These are phyloP conservation scores for Cuculus canorus DNA, from an alignment of 2,797 vertebrate species.

Conservation along the genomic window DNA sequence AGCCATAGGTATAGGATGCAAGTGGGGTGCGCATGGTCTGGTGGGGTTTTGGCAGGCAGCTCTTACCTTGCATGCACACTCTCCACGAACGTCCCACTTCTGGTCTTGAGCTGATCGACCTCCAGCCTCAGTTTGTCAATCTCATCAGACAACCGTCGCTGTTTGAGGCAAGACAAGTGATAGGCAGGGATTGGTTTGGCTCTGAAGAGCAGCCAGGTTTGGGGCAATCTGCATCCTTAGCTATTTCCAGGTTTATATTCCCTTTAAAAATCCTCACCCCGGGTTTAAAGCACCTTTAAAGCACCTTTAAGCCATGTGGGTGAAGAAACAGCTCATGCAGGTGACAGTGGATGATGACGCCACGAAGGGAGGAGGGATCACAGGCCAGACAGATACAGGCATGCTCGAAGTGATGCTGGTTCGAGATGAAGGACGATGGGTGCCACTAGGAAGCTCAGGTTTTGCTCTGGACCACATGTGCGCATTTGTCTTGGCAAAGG, in stretches of 20 bases:
- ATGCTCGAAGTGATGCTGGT: neutral
- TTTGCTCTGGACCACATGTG: neutral
- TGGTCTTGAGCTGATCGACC: constrained; percentile 93
- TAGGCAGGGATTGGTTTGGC: neutral
- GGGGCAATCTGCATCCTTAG: neutral
- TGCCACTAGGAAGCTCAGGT: neutral
- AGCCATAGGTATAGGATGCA: neutral
- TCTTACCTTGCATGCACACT: constrained; percentile 86
- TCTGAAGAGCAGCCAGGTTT: neutral
- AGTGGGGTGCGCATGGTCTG: rapidly evolving
- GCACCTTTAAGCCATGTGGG: neutral
- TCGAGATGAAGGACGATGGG: neutral
- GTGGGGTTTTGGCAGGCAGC: neutral
- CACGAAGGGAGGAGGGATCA: neutral
- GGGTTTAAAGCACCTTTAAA: neutral
- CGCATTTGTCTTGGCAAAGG: neutral
- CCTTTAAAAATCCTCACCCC: neutral
- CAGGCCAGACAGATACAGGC: neutral
- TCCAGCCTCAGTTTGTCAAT: constrained; percentile 94
- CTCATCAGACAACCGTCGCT: constrained; percentile 93
- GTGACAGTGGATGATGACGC: neutral
- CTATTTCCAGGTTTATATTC: neutral
- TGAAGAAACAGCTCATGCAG: constrained; percentile 32
- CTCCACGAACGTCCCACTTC: constrained; percentile 89
- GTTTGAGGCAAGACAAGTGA: neutral